Conservation (phyloP, 2,888 invertebrate genomes). For the Cepaea hortensis region DNA sequence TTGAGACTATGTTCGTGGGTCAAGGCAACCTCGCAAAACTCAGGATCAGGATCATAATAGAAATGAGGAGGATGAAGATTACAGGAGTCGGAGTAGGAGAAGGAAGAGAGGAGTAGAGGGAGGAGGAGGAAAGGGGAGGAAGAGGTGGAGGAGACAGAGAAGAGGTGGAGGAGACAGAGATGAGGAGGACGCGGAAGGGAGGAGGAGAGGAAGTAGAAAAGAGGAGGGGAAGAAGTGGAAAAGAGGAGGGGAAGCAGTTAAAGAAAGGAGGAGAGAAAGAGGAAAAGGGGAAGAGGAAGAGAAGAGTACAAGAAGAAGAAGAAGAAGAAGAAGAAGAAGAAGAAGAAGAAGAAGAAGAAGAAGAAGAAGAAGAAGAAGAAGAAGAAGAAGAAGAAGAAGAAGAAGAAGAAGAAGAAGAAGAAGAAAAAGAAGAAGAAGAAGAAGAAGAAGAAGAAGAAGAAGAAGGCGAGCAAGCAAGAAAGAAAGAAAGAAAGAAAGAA, state of each 20-base stretch:
- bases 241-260: not conserved
- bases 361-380: not conserved
- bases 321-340: not conserved
- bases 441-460: not conserved
- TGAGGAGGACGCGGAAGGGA: not conserved
- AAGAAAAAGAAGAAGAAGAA: constrained; percentile 1
- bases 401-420: constrained; percentile 4
- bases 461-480: not conserved
- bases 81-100: not conserved
- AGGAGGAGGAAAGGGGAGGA: not conserved
- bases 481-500: not conserved
- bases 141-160: not conserved
- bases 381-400: constrained; percentile 2
- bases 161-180: not conserved
- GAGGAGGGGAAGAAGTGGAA: not conserved
- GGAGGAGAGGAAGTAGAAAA: not conserved
- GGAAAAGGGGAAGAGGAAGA: no score
- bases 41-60: no score
- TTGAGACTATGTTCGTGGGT: no score
- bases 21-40: no score
- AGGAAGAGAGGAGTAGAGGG: not conserved
- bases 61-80: no score
- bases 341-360: not conserved
- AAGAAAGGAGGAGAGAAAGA: not conserved
- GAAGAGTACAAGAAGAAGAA: not conserved